These are phyloP conservation scores for Caenorhabditis panamensis DNA, from an alignment of 2,888 invertebrate genomes.

Conservation along the genomic window DNA sequence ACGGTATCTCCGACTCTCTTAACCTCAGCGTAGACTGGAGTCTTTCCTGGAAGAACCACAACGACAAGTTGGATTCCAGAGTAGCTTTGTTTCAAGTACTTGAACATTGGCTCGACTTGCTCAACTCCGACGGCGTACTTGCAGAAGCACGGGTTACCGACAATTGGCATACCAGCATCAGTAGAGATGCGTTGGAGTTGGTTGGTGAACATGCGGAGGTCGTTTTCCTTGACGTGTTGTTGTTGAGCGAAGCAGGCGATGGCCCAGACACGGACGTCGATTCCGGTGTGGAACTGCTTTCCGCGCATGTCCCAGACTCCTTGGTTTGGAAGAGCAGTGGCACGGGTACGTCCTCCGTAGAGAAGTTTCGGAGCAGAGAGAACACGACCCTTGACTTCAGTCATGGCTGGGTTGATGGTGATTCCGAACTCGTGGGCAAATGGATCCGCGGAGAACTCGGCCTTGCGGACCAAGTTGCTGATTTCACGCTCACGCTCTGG, in stretches of 20 bases:
- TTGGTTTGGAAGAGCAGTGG: slow-evolving; percentile 97
- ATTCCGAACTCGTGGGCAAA: slow-evolving; percentile 99
- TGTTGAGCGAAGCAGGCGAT: slow-evolving; percentile 99
- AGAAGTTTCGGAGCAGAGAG: slow-evolving; percentile 98
- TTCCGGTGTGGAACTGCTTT: slow-evolving; percentile 99
- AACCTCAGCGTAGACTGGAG: slow-evolving; percentile 88
- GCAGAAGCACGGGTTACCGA: slow-evolving; percentile 88
- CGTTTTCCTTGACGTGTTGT: slow-evolving; percentile 96
- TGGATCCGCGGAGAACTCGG: slow-evolving; percentile 98
- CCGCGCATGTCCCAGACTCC: slow-evolving; percentile 99
- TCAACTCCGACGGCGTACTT: slow-evolving; percentile 95
- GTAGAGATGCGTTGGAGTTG: slow-evolving; percentile 99
- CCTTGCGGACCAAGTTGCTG: slow-evolving; percentile 93
- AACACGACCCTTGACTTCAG: slow-evolving; percentile 98
- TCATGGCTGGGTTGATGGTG: slow-evolving; percentile 98
- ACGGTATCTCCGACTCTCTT: slow-evolving; percentile 99
- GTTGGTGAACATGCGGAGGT: slow-evolving; percentile 93
- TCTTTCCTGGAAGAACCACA: slow-evolving; percentile 92
- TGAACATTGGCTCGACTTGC: slow-evolving; percentile 99
- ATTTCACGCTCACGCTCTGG: slow-evolving; percentile 96
- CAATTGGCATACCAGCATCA: slow-evolving; percentile 99
- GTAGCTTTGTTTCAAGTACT: slow-evolving; percentile 97
- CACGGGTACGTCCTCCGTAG: slow-evolving; percentile 91
- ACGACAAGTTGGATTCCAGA: slow-evolving; percentile 96
- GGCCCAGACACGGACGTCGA: slow-evolving; percentile 98